Evolutionary conservation across 1,140 invertebrate genomes (phyloP).

Genomic region (Frieseomelitta varia): DNA sequence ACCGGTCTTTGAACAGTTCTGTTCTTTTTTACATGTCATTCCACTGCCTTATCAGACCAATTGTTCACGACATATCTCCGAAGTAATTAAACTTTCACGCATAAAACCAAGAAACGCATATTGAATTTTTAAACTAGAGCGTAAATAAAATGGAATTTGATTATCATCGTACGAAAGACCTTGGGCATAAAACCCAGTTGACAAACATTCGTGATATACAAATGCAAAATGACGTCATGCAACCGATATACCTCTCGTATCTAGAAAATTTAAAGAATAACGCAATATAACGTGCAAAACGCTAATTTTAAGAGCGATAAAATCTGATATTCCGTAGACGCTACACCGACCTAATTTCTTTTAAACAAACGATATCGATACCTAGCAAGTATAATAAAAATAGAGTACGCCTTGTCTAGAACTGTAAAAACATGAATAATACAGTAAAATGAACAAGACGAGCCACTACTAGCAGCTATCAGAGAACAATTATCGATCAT

Average conservation of each 20-base stretch:
- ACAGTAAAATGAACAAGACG: too few relatives aligned
- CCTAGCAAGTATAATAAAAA: not conserved
- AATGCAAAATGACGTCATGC: not conserved
- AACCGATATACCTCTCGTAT: not conserved
- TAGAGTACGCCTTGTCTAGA: not conserved
- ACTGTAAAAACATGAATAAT: not conserved
- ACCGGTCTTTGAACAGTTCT: not conserved
- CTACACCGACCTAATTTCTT: constrained; percentile 7
- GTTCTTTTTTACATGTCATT: not conserved
- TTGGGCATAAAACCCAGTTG: constrained; percentile 10
- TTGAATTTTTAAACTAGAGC: not conserved
- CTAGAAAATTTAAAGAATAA: not conserved
- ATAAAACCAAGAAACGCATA: not conserved
- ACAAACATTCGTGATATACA: not conserved
- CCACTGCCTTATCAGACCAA: not conserved
- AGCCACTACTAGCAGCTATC: not conserved
- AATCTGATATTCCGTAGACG: not conserved
- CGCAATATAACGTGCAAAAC: not conserved
- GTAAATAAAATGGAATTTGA: constrained; percentile 9
- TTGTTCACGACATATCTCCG: not conserved
- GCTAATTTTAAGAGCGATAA: not conserved
- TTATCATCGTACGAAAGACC: not conserved
- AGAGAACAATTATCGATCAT: not conserved
- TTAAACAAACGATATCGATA: not conserved
- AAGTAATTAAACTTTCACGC: too few relatives aligned